These are phyloP conservation scores for Nothobranchius furzeri DNA, from an alignment of 2,113 vertebrate genomes.

Conservation along the genomic window DNA sequence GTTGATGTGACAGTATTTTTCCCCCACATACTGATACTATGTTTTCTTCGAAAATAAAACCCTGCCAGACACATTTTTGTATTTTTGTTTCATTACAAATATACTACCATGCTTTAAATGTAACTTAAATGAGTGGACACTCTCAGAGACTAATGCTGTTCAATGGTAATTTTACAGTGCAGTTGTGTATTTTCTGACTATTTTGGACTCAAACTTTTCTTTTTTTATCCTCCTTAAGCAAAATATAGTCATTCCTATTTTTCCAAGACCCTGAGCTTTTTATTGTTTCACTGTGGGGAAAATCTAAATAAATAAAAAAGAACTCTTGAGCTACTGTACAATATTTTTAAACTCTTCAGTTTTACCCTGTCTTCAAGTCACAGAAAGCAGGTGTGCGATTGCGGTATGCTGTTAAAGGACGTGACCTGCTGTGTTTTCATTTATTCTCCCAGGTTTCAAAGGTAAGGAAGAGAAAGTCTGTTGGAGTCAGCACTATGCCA, in stretches of 20 bases:
- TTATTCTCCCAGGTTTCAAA: not conserved
- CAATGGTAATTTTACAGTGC: no score
- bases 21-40: no score
- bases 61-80: no score
- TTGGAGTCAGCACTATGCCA: not conserved
- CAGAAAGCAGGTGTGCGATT: not conserved
- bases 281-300: conserved; percentile 2
- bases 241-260: not conserved
- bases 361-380: not conserved
- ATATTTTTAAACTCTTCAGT: not conserved
- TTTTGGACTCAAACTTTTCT: not conserved
- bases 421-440: not conserved
- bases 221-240: not conserved
- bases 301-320: conserved; percentile 7
- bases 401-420: not conserved
- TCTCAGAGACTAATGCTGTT: no score
- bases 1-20: no score
- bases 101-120: no score
- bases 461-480: not conserved
- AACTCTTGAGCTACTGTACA: not conserved
- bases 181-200: not conserved
- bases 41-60: no score
- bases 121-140: no score
- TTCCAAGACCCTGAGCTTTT: conserved; percentile 13
- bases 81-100: no score